Conservation (phyloP, 2,797 vertebrate genomes). For the Lophius americanus region DNA sequence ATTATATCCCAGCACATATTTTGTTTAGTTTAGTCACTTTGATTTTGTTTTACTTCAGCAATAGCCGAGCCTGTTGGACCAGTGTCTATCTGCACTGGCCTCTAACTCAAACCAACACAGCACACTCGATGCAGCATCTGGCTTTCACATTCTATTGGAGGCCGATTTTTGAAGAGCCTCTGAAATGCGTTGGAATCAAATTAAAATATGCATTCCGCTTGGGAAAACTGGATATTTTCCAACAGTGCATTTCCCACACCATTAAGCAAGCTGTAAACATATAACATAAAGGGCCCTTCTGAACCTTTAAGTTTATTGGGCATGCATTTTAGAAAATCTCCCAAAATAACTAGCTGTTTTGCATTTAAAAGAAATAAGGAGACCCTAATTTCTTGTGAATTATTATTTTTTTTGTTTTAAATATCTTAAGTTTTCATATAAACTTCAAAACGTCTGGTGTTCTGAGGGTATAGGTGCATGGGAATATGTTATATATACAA, state of each 20-base stretch:
- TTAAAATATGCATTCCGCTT: conserved; percentile 73
- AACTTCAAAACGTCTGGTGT: conserved; percentile 48
- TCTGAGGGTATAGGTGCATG: conserved; percentile 26
- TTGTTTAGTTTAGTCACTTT: conserved; percentile 76
- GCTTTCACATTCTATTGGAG: conserved; percentile 81
- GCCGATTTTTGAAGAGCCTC: conserved; percentile 71
- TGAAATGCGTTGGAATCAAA: conserved; percentile 81
- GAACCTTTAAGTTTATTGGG: conserved; percentile 60
- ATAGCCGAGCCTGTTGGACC: conserved; percentile 70
- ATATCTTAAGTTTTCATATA: conserved; percentile 61
- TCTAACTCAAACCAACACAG: conserved; percentile 73
- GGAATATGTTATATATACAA: conserved; percentile 54
- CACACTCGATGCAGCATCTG: conserved; percentile 72
- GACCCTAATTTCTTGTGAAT: conserved; percentile 56
- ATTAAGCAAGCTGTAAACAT: conserved; percentile 77
- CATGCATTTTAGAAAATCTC: conserved; percentile 34
- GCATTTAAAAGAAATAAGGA: conserved; percentile 74
- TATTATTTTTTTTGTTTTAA: conserved; percentile 44
- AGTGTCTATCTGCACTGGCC: conserved; percentile 65
- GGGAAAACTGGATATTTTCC: conserved; percentile 76
- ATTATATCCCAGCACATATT: conserved; percentile 68
- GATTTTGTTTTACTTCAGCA: conserved; percentile 82
- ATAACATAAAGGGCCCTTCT: conserved; percentile 72
- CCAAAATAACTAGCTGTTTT: conserved; percentile 76
- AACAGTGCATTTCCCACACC: conserved; percentile 78